phyloP scores from a whole-genome alignment of 2,113 vertebrate genomes.

The Ciconia maguari region DNA sequence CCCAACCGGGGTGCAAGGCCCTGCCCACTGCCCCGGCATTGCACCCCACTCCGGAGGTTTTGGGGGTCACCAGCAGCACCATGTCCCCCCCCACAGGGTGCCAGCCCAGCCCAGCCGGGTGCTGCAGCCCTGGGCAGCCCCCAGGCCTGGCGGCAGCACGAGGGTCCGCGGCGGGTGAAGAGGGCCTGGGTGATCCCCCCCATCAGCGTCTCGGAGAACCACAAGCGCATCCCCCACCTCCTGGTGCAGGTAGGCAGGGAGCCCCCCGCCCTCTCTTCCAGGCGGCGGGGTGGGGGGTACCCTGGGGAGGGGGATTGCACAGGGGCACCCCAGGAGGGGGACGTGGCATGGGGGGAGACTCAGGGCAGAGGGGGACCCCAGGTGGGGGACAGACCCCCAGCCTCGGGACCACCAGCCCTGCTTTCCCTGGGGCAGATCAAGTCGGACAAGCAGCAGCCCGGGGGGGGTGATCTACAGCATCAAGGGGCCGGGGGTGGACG shows the following conservation, averaged over 20 bases:
- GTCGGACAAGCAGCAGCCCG: slow-evolving; percentile 89
- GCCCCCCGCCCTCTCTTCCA: no score
- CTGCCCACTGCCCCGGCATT: neutral
- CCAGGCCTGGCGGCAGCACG: slow-evolving; percentile 70
- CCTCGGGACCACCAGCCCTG: neutral
- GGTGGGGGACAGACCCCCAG: neutral
- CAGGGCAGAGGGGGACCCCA: neutral
- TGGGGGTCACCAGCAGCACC: neutral
- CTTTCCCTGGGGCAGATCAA: slow-evolving; percentile 81
- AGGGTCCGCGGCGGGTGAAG: slow-evolving; percentile 74
- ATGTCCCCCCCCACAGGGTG: neutral
- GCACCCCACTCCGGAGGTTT: neutral
- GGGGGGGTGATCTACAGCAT: slow-evolving; percentile 93
- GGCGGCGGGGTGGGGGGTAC: fast-evolving
- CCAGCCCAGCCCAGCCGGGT: neutral
- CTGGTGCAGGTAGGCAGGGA: slow-evolving; percentile 86
- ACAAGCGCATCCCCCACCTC: slow-evolving; percentile 87
- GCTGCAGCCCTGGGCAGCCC: neutral
- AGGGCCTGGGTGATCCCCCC: slow-evolving; percentile 97
- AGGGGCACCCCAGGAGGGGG: neutral
- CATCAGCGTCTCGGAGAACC: slow-evolving; percentile 91
- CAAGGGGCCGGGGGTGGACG: slow-evolving; percentile 92
- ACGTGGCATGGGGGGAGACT: neutral
- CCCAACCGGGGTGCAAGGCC: neutral
- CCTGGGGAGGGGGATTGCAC: neutral